Percentiles rank a stretch among this genome's conserved stretches.
These are phyloP conservation scores for Bombus sylvicola DNA, from an alignment of 1,140 invertebrate species.

Conservation along the genomic window DNA sequence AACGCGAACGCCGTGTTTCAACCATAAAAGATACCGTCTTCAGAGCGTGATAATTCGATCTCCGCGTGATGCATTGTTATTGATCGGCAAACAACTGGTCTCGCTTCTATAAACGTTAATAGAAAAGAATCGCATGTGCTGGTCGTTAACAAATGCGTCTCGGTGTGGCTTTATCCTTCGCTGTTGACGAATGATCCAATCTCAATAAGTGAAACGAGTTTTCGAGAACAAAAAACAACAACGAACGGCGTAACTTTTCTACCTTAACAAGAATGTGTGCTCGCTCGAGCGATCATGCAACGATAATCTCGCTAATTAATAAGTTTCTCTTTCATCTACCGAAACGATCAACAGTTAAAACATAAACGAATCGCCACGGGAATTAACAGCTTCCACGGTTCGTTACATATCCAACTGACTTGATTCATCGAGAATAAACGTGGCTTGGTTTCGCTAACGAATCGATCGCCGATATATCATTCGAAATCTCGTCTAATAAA, in stretches of 20 bases:
- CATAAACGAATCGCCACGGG: constrained; percentile 31
- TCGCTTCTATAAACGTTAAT: constrained; percentile 15
- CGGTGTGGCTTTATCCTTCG: not conserved
- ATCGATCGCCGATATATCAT: not conserved
- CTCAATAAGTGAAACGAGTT: not conserved
- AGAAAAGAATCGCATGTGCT: constrained; percentile 6
- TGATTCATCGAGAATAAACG: constrained; percentile 37
- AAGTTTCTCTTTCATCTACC: no score
- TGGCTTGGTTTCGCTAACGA: not conserved
- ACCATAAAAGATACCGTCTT: constrained; percentile 39
- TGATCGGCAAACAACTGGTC: constrained; percentile 23
- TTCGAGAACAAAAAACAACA: constrained; percentile 1
- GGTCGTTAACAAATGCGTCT: constrained; percentile 14
- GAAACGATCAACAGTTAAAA: no score
- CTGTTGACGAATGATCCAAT: not conserved
- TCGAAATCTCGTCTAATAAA: not conserved
- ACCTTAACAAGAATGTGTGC: no score
- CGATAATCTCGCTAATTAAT: no score
- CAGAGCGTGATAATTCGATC: constrained; percentile 57
- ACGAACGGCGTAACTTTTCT: constrained; percentile 2
- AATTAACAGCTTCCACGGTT: constrained; percentile 35
- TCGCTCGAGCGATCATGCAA: no score
- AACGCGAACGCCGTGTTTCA: constrained; percentile 19
- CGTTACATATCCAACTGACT: constrained; percentile 35
- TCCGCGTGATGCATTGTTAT: constrained; percentile 56